Evolutionary conservation across 2,113 vertebrate genomes (phyloP).

Genomic region (Heteronetta atricapilla): DNA sequence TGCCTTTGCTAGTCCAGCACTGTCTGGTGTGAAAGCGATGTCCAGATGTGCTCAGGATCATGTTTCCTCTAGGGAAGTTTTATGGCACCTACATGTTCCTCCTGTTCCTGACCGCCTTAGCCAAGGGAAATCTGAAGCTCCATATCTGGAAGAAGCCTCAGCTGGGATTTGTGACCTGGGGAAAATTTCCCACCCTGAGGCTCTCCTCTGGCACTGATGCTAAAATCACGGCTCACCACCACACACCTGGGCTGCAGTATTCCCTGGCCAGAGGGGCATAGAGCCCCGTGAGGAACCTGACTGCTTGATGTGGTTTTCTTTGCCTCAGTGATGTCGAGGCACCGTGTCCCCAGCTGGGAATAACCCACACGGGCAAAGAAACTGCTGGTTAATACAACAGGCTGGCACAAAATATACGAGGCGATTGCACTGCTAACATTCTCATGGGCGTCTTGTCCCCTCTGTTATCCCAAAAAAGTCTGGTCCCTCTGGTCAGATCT

Average conservation of each 20-base stretch:
- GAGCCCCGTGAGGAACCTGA: neutral
- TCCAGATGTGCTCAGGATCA: rapidly evolving
- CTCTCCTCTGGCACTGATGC: rapidly evolving
- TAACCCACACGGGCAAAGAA: neutral
- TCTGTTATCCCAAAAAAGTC: neutral
- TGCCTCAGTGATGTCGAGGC: neutral
- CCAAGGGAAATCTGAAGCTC: neutral
- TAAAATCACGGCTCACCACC: neutral
- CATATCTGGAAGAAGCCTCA: neutral
- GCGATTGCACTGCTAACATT: rapidly evolving
- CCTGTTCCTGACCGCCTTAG: rapidly evolving
- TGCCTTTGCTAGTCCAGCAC: neutral
- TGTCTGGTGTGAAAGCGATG: neutral
- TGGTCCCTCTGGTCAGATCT: neutral
- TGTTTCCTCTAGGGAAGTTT: neutral
- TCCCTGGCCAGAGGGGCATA: neutral
- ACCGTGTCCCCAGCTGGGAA: neutral
- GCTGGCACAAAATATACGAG: rapidly evolving
- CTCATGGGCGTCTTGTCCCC: neutral
- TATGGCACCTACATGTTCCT: neutral
- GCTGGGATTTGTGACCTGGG: neutral
- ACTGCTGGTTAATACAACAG: rapidly evolving
- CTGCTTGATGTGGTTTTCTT: neutral
- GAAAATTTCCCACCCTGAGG: neutral
- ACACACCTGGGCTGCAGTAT: neutral